Percentiles rank a stretch among this genome's conserved stretches.
These are phyloP conservation scores for Rugalucina vietnamica DNA, from an alignment of 2,888 invertebrate species.

Conservation along the genomic window DNA sequence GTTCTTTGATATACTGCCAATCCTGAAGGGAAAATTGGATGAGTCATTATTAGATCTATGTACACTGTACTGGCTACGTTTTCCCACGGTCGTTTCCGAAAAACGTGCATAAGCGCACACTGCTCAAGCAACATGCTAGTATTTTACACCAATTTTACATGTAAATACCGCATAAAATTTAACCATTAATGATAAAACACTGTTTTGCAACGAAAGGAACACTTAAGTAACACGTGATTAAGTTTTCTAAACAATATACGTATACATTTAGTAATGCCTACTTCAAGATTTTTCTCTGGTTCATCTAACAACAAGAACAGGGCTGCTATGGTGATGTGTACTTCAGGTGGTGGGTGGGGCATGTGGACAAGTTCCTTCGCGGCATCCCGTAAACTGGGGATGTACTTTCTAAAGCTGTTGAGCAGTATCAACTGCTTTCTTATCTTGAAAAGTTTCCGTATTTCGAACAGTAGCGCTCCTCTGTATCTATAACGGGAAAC, in stretches of 20 bases:
- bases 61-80: too few relatives aligned
- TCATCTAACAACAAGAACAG: conserved; percentile 46
- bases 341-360: conserved; percentile 37
- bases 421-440: conserved; percentile 41
- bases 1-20: conserved; percentile 46
- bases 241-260: too few relatives aligned
- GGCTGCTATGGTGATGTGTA: conserved; percentile 49
- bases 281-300: conserved; percentile 47
- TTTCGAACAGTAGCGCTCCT: conserved; percentile 45
- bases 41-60: too few relatives aligned
- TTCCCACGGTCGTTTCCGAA: too few relatives aligned
- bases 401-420: conserved; percentile 24
- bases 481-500: conserved; percentile 46
- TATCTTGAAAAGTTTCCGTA: conserved; percentile 45
- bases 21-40: conserved; percentile 17
- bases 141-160: too few relatives aligned
- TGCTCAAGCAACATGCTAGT: too few relatives aligned
- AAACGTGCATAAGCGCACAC: too few relatives aligned
- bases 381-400: conserved; percentile 31
- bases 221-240: too few relatives aligned
- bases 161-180: too few relatives aligned
- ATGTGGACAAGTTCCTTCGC: conserved; percentile 24
- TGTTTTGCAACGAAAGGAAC: too few relatives aligned
- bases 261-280: too few relatives aligned
- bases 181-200: too few relatives aligned